phyloP scores from a whole-genome alignment of 2,888 invertebrate genomes.

The Chouioia cunea region DNA sequence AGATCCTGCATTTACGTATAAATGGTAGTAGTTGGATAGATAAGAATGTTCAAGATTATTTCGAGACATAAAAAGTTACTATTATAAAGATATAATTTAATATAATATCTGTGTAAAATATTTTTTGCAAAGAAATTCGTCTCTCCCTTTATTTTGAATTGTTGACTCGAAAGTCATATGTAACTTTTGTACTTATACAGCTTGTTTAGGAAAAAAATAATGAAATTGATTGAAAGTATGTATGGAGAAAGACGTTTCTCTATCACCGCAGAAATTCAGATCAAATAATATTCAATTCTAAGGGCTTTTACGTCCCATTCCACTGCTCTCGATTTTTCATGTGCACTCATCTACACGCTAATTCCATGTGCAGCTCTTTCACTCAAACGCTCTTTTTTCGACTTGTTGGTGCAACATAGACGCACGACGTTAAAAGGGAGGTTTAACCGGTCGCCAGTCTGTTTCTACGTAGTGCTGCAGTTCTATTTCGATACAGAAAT shows the following conservation, averaged over 20 bases:
- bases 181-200: background rate
- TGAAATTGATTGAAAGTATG: background rate
- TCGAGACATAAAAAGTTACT: no score
- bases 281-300: no score
- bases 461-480: conserved; percentile 4
- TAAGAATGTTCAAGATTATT: no score
- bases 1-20: background rate
- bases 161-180: background rate
- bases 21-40: background rate
- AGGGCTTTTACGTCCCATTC: background rate
- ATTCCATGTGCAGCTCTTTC: background rate
- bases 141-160: background rate
- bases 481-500: conserved; percentile 1
- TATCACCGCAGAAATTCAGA: no score
- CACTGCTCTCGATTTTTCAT: background rate
- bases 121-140: background rate
- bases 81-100: no score
- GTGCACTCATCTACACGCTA: background rate
- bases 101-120: no score
- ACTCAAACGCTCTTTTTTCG: conserved; percentile 9
- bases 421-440: conserved; percentile 14
- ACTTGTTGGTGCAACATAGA: conserved; percentile 8
- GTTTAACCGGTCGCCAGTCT: conserved; percentile 20
- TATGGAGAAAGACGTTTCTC: background rate
- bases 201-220: background rate